Evolutionary conservation across 2,888 invertebrate genomes (phyloP), one percentile per base, ranked within the genome.

Genomic region (Eilema caniola): DNA sequence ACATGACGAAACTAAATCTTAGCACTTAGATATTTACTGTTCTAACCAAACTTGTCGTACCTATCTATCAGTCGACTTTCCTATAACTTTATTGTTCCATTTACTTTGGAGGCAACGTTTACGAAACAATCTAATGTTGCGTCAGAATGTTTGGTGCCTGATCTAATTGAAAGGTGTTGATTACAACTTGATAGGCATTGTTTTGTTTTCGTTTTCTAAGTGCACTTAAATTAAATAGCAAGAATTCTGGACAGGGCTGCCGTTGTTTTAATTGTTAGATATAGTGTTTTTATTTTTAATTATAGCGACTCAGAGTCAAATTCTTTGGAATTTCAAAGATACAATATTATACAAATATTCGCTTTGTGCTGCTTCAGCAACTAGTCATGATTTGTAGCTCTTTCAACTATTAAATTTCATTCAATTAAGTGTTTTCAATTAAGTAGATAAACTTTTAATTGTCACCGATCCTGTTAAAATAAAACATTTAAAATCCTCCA

Each of bases 181-280:
- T 25, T 14, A 24, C 14, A 0, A 59, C 11, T 59, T 24, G 24
- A 59, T 25, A 59, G 23, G 3, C 12, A 59, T 53, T n/a, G 23
- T 24, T 61, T 75, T 74, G 79, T 78, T 80, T 76, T 70, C 74
- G 64, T 78, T 77, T 70, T 71, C 70, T 81, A 80, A 83, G 81
- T 79, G 82, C 83, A 83, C 76, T 76, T 77, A 62, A 28, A 66
- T 56, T 74, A 67, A 72, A 72, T 60, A 67, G 70, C 41, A 66
- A 12, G 10, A 37, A 65, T 37, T 16, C 8, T 5, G 2, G 1
- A 20, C 65, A 73, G 71, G 71, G 71, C 53, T 71, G 25, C 5
- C 67, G 14, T 59, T 16, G 11, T 24, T 12, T 24, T 12, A 14
- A 25, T 14, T 59, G 14, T 37, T 12, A 12, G 2, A 14, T 16